Evolutionary conservation across 2,113 vertebrate genomes (phyloP), one percentile per base, ranked within the genome.

Genomic region (Zingel zingel): DNA sequence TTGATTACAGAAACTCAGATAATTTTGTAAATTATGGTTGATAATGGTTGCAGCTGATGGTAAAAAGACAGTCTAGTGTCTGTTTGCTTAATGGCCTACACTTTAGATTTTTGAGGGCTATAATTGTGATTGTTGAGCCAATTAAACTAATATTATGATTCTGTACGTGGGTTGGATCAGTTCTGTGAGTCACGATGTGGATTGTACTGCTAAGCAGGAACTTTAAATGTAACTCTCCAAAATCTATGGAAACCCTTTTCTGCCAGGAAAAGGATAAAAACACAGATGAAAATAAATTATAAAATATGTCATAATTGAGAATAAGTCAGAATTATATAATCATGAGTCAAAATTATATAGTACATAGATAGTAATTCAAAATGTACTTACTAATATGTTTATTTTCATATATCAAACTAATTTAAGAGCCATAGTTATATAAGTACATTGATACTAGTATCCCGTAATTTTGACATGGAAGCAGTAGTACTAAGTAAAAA

Each of bases 21-120:
- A 25, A 53, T 85, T 82, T 45, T 48, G 72, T 54, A 78, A 87
- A 83, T 83, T 82, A 74, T 76, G 69, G 53, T 58, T 78, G 82
- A 74, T 73, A 67, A 72, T 73, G 58, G 74, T 72, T 77, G 51
- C 33, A 79, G 77, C 61, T 65, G 81, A 65, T 65, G 30, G 27
- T 62, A 50, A 54, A 81, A 77, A 81, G 54, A 74, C 74, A 66
- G 74, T 43, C 25, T 36, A 48, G 45, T 56, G 57, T 85, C 45
- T 82, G 72, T 89, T 70, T 80, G 23, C 33, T 68, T 71, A 83
- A 81, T 62, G 72, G 18, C 64, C 39, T 63, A 51, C 59, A 78
- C 86, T 88, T 81, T 58, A 25, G 18, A 53, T 30, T 43, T 82
- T 56, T 6, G 1, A 65, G 68, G 30, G 30, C 63, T 82, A 53